phyloP scores from a whole-genome alignment of 92 coral and sea anemone genomes.

The Pocillopora meandrina region DNA sequence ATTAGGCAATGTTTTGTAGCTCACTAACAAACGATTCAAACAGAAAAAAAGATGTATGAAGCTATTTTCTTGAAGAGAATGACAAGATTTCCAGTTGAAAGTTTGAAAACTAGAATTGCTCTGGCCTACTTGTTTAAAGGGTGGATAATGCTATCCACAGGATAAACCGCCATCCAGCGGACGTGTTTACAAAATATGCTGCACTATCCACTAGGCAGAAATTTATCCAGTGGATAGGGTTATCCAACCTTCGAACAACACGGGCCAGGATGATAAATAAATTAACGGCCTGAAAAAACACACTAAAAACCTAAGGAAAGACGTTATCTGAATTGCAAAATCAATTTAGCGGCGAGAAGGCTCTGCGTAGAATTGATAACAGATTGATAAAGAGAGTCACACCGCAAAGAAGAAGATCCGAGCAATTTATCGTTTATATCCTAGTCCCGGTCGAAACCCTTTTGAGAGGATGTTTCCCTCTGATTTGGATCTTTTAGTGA shows the following conservation, averaged over 20 bases:
- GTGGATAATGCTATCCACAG: not conserved
- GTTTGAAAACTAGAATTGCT: not conserved
- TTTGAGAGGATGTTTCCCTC: slow-evolving; percentile 80
- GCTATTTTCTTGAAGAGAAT: not conserved
- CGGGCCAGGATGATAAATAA: too few species aligned
- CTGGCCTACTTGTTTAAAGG: not conserved
- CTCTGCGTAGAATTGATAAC: not conserved
- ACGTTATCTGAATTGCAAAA: too few species aligned
- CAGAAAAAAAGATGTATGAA: not conserved
- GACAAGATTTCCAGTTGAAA: not conserved
- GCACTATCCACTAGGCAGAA: too few species aligned
- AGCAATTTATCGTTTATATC: slow-evolving; percentile 36
- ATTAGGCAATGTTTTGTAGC: too few species aligned
- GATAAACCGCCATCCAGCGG: too few species aligned
- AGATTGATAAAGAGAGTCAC: not conserved
- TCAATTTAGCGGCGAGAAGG: too few species aligned
- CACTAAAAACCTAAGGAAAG: too few species aligned
- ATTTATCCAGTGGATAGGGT: too few species aligned
- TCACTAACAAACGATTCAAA: too few species aligned
- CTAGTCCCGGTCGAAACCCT: slow-evolving; percentile 90
- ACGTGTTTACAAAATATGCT: too few species aligned
- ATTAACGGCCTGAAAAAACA: too few species aligned
- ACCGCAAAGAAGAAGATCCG: not conserved
- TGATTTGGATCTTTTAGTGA: slow-evolving; percentile 91
- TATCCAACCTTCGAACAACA: too few species aligned